Evolutionary conservation across 2,797 vertebrate genomes (phyloP).

Genomic region (Potorous gilbertii): DNA sequence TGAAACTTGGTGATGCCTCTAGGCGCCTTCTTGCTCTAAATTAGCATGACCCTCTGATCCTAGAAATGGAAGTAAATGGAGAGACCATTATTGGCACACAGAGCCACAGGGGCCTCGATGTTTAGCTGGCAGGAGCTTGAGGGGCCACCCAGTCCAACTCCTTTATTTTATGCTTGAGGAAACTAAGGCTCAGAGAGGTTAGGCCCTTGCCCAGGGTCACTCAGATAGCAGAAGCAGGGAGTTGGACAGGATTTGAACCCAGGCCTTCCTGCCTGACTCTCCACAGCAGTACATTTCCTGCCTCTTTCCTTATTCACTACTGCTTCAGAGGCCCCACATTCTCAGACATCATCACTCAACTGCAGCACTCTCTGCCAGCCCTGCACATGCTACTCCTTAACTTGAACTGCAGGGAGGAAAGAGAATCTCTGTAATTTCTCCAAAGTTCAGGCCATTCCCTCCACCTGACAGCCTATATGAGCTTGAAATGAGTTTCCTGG

Average conservation of each 20-base stretch:
- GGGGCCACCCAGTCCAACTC: fast-evolving
- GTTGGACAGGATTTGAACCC: background rate
- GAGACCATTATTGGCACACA: background rate
- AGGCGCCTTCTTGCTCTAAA: background rate
- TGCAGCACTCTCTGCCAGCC: background rate
- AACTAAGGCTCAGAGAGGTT: background rate
- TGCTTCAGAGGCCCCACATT: too few species aligned
- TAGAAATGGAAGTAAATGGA: background rate
- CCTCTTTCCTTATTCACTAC: background rate
- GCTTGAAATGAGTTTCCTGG: slow-evolving; percentile 13
- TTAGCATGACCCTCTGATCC: background rate
- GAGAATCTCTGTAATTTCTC: background rate
- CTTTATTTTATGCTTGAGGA: background rate
- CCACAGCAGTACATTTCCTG: background rate
- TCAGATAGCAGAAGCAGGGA: background rate
- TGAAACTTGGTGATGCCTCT: background rate
- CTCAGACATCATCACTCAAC: background rate
- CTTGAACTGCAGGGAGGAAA: slow-evolving; percentile 9
- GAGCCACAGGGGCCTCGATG: background rate
- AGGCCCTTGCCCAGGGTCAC: background rate
- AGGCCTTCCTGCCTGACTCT: background rate
- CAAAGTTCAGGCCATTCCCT: slow-evolving; percentile 33
- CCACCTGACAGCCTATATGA: background rate
- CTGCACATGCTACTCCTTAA: background rate
- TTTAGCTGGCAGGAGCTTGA: background rate